Base-by-base conservation (phyloP, 2,888 invertebrate genomes). In the Entomobrya multifasciata region DNA sequence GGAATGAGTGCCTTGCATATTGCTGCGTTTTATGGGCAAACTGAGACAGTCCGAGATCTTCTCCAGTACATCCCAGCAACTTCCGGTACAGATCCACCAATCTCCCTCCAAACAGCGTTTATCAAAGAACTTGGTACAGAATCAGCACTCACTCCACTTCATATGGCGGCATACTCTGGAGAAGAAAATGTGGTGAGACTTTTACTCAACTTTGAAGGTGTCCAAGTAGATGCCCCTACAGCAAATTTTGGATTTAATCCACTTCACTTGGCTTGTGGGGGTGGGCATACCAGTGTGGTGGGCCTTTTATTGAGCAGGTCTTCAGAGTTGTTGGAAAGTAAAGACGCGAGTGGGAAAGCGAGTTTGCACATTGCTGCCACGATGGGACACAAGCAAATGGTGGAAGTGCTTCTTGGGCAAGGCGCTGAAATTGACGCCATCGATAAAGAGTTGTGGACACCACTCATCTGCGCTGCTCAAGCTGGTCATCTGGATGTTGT, bases 341-440 rank as follows among this genome's bases (percentile, higher is more conserved):
- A 96, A 91, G 99, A 99, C 93, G 96, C 97, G 90, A 96, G 97
- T 92, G 99, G 99, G 0, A 96, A 98, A 93, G 99, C 99, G 15
- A 98, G 98, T 15, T 94, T 99, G 52, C 99, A 99, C 93, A 96
- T 99, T 92, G 99, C 99, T 0, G 96, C 99, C 25, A 97, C 97
- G 84, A 96, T 99, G 92, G 99, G 99, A 1, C 99, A 99, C 93
- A 96, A 97, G 92, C 98, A 99, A 93, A 99, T 99, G 99, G 98
- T 99, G 41, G 98, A 98, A 93, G 96, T 99, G 30, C 94, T 90
- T 10, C 94, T 99, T 87, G 99, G 99, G 74, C 99, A 99, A 94
- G 99, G 99, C 77, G 98, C 98, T 44, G 99, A 99, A 93, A 99
- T 99, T 92, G 99, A 99, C 92, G 97, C 98, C 17, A 97, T 97